Evolutionary conservation across 2,113 vertebrate species (phyloP), one percentile per base, ranked within the genome.

Genomic region (Myotis yumanensis): DNA sequence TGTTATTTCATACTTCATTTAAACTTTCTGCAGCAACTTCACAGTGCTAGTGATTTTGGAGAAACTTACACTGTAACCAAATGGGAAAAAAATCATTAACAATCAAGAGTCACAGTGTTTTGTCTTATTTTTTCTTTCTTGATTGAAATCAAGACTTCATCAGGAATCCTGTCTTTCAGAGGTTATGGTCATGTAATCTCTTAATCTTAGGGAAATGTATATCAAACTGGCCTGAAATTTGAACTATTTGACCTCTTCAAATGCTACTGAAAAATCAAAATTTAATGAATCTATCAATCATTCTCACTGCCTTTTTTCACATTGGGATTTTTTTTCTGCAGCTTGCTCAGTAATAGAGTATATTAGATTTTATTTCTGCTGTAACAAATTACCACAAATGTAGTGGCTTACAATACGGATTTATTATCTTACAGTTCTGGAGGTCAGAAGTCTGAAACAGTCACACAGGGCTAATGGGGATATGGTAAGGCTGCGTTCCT

Each of bases 1-100:
- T 7, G 20, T 46, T 77, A 93, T 89, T 94, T 91, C 89, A 94
- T 86, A 93, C 89, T 86, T 92, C 68, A 75, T 85, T 95, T 86
- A 64, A 88, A 69, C 40, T 82, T 30, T 52, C 35, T 35, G 3
- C 18, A 9, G 59, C 30, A 73, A 94, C 81, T 96, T 95, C 93
- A 90, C 69, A 86, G 68, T 28, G 59, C 40, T 22, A 43, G 40
- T 8, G n/a, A 46, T 15, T 46, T 75, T 37, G 20, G 32, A 30
- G 48, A 91, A 54, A 89, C 23, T 7, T 46, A 77, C 72, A 71
- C 59, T 48, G 59, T 54, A 89, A 66, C 32, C 40, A 76, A 88
- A 64, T 7, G 15, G 52, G 52, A 40, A 7, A 43, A 64, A 86
- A 59, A 80, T 15, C 10, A n/a, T 14, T 25, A 25, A 54, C 17